These are phyloP conservation scores for Cromileptes altivelis DNA, from an alignment of 2,113 vertebrate genomes.

Conservation along the genomic window DNA sequence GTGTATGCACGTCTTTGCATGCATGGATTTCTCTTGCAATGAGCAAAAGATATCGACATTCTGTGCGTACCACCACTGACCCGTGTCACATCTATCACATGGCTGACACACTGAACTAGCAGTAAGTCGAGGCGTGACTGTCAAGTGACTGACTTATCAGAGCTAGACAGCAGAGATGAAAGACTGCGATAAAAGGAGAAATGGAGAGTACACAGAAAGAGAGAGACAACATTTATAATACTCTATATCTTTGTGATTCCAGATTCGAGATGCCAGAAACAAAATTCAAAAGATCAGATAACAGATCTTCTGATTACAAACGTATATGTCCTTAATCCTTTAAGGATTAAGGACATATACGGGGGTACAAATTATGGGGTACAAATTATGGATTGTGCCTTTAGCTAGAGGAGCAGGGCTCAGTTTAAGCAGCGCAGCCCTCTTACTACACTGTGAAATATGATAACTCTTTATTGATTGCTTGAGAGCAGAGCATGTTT, in stretches of 20 bases:
- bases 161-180: background rate
- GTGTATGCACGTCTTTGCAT: background rate
- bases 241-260: background rate
- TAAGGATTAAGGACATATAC: no score
- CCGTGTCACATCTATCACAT: conserved; percentile 12
- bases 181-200: background rate
- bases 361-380: conserved; percentile 49
- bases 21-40: background rate
- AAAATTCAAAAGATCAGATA: conserved; percentile 6
- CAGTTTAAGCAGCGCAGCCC: conserved; percentile 31
- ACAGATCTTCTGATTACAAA: background rate
- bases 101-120: conserved; percentile 38
- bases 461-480: conserved; percentile 67
- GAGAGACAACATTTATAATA: background rate
- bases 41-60: background rate
- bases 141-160: conserved; percentile 7
- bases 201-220: background rate
- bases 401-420: conserved; percentile 39
- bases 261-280: background rate
- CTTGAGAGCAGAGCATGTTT: conserved; percentile 58
- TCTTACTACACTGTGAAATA: conserved; percentile 54
- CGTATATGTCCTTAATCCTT: background rate
- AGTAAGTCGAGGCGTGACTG: conserved; percentile 6
- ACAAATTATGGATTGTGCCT: conserved; percentile 45
- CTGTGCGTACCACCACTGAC: conserved; percentile 3